Evolutionary conservation across 1,140 invertebrate species (phyloP).

Genomic region (honey bee (Apis mellifera)): Amel_HAv3.1 CM009943.2:7373001-7373500

Average conservation of each 20-base stretch:
- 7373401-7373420: not conserved
- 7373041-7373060: constrained; percentile 12
- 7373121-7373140: not conserved
- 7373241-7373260: constrained; percentile 38
- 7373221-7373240: not conserved
- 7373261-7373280: constrained; percentile 39
- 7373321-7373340: constrained; percentile 43
- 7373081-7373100: constrained; percentile 1
- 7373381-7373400: constrained; percentile 16
- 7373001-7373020: not conserved
- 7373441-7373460: not conserved
- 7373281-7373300: constrained; percentile 26
- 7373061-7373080: not conserved
- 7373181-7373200: not conserved
- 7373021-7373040: not conserved
- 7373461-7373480: too few relatives aligned
- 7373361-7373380: constrained; percentile 73
- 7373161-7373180: not conserved
- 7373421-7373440: not conserved
- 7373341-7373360: constrained; percentile 56
- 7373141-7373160: not conserved
- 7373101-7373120: constrained; percentile 21
- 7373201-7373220: not conserved
- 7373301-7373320: constrained; percentile 36
- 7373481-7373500: not conserved